Evolutionary conservation across 2,888 invertebrate species (phyloP).

Genomic region (Punctoribates punctum): DNA sequence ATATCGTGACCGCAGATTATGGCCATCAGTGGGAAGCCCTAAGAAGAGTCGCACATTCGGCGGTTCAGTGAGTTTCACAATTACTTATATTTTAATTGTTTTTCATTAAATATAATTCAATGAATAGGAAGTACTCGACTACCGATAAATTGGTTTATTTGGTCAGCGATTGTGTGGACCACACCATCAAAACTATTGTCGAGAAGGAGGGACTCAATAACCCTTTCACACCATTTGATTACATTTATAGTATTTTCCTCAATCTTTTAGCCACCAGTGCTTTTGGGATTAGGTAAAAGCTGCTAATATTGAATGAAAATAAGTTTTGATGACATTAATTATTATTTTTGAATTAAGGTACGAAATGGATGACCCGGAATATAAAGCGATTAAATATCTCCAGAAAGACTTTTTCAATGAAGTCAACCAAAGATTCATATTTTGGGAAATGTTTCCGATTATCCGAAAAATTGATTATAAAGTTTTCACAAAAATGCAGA

Average conservation of each 20-base stretch:
- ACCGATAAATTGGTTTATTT: neutral
- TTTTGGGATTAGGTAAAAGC: neutral
- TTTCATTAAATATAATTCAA: neutral
- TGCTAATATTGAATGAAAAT: neutral
- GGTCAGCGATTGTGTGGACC: neutral
- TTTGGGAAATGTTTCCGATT: neutral
- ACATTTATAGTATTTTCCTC: neutral
- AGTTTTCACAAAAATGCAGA: neutral
- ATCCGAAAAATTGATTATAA: neutral
- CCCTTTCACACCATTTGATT: neutral
- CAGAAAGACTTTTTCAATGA: neutral
- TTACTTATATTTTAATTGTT: neutral
- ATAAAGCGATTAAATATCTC: neutral
- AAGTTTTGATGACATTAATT: neutral
- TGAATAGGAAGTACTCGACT: constrained; percentile 9
- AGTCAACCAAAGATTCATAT: neutral
- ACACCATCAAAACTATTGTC: neutral
- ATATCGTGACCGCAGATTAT: neutral
- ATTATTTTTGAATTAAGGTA: neutral
- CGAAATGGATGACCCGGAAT: neutral
- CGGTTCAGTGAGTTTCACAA: neutral
- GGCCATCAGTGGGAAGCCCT: constrained; percentile 20
- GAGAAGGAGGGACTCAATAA: constrained; percentile 11
- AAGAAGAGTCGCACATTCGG: constrained; percentile 15
- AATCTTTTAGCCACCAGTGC: constrained; percentile 7